Evolutionary conservation across 2,113 vertebrate genomes (phyloP).

Genomic region (Meleagris gallopavo): DNA sequence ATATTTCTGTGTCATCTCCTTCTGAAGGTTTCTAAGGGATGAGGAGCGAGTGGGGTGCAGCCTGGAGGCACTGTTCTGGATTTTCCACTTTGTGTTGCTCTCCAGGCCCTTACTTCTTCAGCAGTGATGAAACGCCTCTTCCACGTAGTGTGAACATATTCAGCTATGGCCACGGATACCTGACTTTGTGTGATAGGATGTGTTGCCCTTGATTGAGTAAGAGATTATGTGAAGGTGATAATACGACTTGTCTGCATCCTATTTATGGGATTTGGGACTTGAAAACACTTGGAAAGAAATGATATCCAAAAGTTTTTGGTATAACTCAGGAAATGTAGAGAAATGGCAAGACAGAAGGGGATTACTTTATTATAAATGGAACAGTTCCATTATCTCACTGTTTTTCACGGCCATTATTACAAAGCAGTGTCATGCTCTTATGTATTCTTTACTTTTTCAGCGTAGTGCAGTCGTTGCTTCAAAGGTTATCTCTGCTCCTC

Average conservation of each 20-base stretch:
- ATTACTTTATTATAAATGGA: background rate
- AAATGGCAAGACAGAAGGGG: background rate
- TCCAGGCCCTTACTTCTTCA: background rate
- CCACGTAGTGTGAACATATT: background rate
- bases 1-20: background rate
- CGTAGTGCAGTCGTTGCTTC: background rate
- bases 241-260: background rate
- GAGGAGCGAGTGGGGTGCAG: background rate
- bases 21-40: background rate
- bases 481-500: constrained; percentile 20
- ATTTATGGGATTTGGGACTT: background rate
- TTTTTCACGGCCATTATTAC: background rate
- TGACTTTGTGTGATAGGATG: background rate
- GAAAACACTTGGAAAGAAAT: background rate
- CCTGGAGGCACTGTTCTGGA: fast-evolving
- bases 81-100: background rate
- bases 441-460: background rate
- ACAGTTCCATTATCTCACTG: background rate
- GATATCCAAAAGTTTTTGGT: background rate
- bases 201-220: background rate
- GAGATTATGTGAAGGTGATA: background rate
- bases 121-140: background rate
- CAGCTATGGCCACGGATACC: background rate
- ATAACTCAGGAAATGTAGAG: background rate
- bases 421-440: background rate